Evolutionary conservation across 2,888 invertebrate genomes (phyloP), one percentile per base, ranked within the genome.

Genomic region (Ennomos erosarius): DNA sequence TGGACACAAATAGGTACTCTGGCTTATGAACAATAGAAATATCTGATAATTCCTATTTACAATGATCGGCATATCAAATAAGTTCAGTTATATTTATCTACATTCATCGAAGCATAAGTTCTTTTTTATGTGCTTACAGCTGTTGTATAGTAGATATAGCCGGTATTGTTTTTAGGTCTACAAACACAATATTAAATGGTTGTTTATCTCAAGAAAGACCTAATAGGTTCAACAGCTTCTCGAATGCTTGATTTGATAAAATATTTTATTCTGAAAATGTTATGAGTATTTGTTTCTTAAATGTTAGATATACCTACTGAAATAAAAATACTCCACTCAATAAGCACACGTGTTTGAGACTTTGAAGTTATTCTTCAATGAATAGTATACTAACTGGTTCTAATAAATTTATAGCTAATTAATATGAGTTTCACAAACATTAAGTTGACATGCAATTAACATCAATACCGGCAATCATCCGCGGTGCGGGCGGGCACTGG

Each of bases 361-460:
- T 36, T 60, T 54, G 39, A 59, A 62, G 58, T 68, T 67, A 64
- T 61, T 67, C 47, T 68, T 63, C 67, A 65, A 65, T 68, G 59
- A 66, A 69, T 74, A 66, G 64, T 68, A 66, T 58, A 59, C 40
- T 42, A 26, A 53, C 11, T 26, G 53, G 40, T 35, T 35, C 53
- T 11, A 33, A 46, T 46, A 37, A 26, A 35, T 44, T 64, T 67
- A 68, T 58, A 26, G 5, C 26, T 26, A 26, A 6, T 26, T 62
- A 76, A 76, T 70, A 73, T 70, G 64, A 74, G 64, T 73, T 76
- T 79, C 62, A 72, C 74, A 82, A 81, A 80, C 78, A 83, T 84
- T 79, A 75, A 80, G 63, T 77, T 76, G 72, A 79, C 84, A 84
- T 82, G 83, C 83, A 86, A 81, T 77, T 64, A 81, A 84, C 78